These are phyloP conservation scores for Muscidifurax raptorellus DNA, from an alignment of 1,140 invertebrate species.

Conservation along the genomic window DNA sequence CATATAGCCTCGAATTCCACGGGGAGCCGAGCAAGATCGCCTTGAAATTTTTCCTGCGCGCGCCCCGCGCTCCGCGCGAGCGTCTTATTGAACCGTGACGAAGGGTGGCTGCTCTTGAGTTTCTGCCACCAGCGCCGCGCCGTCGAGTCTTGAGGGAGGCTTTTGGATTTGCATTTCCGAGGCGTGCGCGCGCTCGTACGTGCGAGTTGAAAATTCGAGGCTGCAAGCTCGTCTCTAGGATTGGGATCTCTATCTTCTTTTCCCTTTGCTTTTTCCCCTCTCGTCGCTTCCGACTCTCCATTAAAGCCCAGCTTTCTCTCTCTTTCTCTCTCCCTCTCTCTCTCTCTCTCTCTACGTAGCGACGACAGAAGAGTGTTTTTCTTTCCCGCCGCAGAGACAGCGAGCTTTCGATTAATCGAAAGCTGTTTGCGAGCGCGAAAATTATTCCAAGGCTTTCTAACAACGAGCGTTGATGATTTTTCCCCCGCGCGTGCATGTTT, in stretches of 20 bases:
- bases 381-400: not conserved
- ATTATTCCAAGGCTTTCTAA: not conserved
- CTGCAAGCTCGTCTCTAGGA: slow-evolving; percentile 12
- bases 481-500: too few species aligned
- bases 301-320: too few species aligned
- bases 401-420: slow-evolving; percentile 20
- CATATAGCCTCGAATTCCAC: slow-evolving; percentile 13
- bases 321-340: too few species aligned
- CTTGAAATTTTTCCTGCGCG: slow-evolving; percentile 35
- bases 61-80: not conserved
- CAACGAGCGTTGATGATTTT: too few species aligned
- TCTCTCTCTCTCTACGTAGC: not conserved
- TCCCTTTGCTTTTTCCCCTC: not conserved
- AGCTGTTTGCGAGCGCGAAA: not conserved
- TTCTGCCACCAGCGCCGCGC: not conserved
- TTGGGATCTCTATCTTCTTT: not conserved
- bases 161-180: slow-evolving; percentile 49
- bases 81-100: slow-evolving; percentile 49
- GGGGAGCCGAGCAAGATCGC: slow-evolving; percentile 12
- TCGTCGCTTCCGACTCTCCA: not conserved
- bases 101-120: slow-evolving; percentile 23
- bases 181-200: slow-evolving; percentile 38
- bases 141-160: slow-evolving; percentile 17
- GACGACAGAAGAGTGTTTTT: not conserved
- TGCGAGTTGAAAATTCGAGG: slow-evolving; percentile 47